A percentile compares a stretch with the other conserved stretches of the same genome.
phyloP scores from a whole-genome alignment of 2,113 vertebrate genomes.

The Microcebus jonahi region DNA sequence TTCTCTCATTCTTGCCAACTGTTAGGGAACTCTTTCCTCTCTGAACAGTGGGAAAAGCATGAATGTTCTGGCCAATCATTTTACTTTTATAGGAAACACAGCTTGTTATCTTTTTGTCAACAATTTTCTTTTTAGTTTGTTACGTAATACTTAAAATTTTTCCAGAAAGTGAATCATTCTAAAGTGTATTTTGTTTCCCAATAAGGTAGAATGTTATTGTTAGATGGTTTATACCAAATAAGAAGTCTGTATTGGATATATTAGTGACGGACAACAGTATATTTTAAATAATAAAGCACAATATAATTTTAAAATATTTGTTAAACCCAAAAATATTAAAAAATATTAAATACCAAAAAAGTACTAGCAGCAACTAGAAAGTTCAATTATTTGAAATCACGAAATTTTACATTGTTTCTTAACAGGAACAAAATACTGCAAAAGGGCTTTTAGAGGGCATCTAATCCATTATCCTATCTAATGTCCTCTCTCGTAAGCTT shows the following conservation, averaged over 20 bases:
- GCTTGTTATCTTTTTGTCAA: background rate
- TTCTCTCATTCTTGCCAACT: background rate
- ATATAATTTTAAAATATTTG: background rate
- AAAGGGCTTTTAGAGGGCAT: background rate
- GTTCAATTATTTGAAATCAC: slow-evolving; percentile 7
- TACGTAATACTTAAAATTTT: slow-evolving; percentile 11
- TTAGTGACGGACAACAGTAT: background rate
- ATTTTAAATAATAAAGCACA: background rate
- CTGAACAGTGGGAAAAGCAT: background rate
- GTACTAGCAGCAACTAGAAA: background rate
- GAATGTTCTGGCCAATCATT: background rate
- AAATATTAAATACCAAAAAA: background rate
- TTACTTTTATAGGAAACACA: background rate
- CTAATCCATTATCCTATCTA: background rate
- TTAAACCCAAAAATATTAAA: background rate
- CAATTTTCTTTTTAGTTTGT: background rate
- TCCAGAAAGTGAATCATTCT: background rate
- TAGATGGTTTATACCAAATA: background rate
- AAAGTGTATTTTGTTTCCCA: slow-evolving; percentile 34
- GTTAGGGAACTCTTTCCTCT: background rate
- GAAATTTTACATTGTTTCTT: slow-evolving; percentile 15
- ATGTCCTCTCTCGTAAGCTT: background rate
- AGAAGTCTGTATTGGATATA: background rate
- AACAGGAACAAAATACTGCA: background rate
- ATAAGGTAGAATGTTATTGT: background rate